Conservation (phyloP, 2,113 vertebrate genomes). For the Marcusenius ussheri region DNA sequence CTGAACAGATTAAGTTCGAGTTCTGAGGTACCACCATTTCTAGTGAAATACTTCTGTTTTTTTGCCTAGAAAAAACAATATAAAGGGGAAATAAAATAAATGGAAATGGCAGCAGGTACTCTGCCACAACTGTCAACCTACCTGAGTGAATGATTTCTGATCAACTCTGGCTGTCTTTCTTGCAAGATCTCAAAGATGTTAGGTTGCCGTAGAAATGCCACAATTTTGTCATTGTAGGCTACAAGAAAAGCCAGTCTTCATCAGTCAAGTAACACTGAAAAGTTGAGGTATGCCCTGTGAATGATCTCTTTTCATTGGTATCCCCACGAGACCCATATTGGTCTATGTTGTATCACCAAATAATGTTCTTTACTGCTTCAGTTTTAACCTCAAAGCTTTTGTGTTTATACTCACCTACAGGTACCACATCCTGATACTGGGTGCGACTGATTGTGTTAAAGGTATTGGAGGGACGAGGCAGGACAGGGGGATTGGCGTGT, state of each 20-base stretch:
- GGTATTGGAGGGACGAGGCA: conserved; percentile 85
- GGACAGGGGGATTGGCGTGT: conserved; percentile 72
- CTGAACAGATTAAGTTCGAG: no score
- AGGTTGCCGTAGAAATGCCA: conserved; percentile 92
- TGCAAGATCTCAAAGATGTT: conserved; percentile 97
- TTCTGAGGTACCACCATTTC: not conserved
- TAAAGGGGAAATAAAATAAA: not conserved
- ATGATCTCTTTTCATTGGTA: not conserved
- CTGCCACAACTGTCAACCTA: conserved; percentile 34
- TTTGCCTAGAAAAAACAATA: not conserved
- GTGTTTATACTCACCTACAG: conserved; percentile 75
- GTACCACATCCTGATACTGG: conserved; percentile 90
- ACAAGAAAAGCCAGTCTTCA: conserved; percentile 26
- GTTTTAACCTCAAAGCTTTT: not conserved
- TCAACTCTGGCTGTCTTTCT: conserved; percentile 90
- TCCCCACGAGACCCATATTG: not conserved
- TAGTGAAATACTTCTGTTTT: not conserved
- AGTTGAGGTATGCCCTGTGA: not conserved
- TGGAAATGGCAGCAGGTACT: not conserved
- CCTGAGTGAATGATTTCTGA: conserved; percentile 94
- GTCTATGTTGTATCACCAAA: not conserved
- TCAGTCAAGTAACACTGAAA: conserved; percentile 3
- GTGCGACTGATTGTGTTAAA: conserved; percentile 85
- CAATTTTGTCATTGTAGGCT: conserved; percentile 99
- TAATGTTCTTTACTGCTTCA: not conserved